phyloP scores from a whole-genome alignment of 1,140 invertebrate genomes.

The Panagrolaimus sp. region DNA sequence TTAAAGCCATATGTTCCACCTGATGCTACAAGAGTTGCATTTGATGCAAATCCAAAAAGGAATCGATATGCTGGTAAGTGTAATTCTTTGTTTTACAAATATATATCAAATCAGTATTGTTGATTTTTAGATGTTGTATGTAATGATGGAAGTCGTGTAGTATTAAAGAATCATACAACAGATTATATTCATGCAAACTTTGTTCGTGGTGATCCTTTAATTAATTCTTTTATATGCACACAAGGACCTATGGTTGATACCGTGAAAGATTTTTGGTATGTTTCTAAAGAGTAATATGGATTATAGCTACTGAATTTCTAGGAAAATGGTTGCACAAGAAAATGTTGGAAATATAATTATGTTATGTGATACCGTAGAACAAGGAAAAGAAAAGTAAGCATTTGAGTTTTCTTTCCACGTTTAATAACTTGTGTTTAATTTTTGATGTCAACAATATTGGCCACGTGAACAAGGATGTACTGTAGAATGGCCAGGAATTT shows the following conservation, averaged over 20 bases:
- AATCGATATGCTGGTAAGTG: constrained; percentile 11
- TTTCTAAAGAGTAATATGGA: neutral
- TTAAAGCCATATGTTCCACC: constrained; percentile 11
- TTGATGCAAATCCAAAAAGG: constrained; percentile 17
- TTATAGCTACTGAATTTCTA: neutral
- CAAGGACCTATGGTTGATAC: constrained; percentile 10
- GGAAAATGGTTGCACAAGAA: constrained; percentile 12
- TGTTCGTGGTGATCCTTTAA: constrained; percentile 8
- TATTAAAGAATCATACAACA: constrained; percentile 13
- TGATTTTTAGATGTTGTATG: constrained; percentile 19
- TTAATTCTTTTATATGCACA: constrained; percentile 17
- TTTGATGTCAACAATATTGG: constrained; percentile 11
- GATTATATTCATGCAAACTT: constrained; percentile 22
- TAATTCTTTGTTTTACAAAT: too few species aligned
- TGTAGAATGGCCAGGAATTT: neutral
- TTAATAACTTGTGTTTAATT: too few species aligned
- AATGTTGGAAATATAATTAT: constrained; percentile 13
- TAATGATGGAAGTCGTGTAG: constrained; percentile 6
- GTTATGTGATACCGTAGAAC: constrained; percentile 10
- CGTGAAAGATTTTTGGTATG: constrained; percentile 10
- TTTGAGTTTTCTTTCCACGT: too few species aligned
- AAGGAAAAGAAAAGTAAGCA: constrained; percentile 6
- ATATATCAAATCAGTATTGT: neutral
- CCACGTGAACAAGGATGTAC: constrained; percentile 4
- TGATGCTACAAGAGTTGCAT: neutral